These are phyloP conservation scores for Mechanitis messenoides DNA, from an alignment of 2,888 invertebrate species.

Conservation along the genomic window DNA sequence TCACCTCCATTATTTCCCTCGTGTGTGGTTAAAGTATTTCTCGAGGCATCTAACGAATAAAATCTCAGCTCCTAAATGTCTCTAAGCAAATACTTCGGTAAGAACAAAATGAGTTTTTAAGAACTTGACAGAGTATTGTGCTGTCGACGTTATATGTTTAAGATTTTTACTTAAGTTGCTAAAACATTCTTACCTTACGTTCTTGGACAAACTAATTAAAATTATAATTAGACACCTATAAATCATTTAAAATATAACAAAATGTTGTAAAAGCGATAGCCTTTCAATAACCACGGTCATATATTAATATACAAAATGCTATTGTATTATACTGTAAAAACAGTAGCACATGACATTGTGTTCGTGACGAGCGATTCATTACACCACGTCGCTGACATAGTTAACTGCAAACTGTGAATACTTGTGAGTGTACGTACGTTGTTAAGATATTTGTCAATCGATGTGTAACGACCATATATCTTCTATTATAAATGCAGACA, in stretches of 20 bases:
- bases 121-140: not conserved
- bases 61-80: conserved; percentile 16
- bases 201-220: too few species aligned
- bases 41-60: conserved; percentile 11
- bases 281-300: not conserved
- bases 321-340: not conserved
- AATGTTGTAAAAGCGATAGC: too few species aligned
- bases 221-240: too few species aligned
- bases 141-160: not conserved
- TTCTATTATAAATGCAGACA: too few species aligned
- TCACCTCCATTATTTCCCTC: conserved; percentile 37
- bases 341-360: not conserved
- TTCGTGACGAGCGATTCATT: not conserved
- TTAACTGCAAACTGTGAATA: too few species aligned
- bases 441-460: not conserved
- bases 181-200: too few species aligned
- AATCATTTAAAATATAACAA: too few species aligned
- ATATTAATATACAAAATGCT: not conserved
- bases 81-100: conserved; percentile 13
- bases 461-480: too few species aligned
- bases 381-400: not conserved
- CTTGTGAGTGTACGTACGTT: too few species aligned
- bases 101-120: conserved; percentile 13
- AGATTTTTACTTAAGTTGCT: not conserved
- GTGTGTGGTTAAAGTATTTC: conserved; percentile 32